Evolutionary conservation across 2,113 vertebrate species (phyloP).

Genomic region (Glareola pratincola): DNA sequence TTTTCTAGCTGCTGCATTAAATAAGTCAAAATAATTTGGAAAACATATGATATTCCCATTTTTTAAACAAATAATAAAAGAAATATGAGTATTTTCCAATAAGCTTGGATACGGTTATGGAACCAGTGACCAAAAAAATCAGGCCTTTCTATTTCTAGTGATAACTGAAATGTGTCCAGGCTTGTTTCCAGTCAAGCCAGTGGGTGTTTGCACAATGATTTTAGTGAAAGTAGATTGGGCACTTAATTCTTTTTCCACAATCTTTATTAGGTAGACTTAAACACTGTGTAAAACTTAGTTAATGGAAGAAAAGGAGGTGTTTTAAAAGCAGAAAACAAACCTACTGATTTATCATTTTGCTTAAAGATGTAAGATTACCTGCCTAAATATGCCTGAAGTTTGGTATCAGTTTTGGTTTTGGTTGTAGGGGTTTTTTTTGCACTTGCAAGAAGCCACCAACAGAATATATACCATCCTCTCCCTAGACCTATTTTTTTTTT

Average conservation of each 20-base stretch:
- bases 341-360: not conserved
- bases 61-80: slow-evolving; percentile 15
- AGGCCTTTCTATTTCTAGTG: not conserved
- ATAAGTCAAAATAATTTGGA: not conserved
- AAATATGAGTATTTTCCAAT: not conserved
- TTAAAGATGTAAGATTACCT: not conserved
- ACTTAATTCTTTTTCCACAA: not conserved
- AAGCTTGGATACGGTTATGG: not conserved
- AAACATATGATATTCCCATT: not conserved
- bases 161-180: not conserved
- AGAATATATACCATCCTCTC: not conserved
- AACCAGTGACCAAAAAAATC: not conserved
- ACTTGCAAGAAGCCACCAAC: not conserved
- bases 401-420: too few relatives aligned
- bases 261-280: not conserved
- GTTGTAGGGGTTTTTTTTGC: too few relatives aligned
- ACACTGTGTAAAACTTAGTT: not conserved
- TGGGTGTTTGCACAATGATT: not conserved
- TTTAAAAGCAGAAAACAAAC: not conserved
- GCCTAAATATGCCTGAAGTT: not conserved
- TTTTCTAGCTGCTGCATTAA: slow-evolving; percentile 18
- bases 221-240: not conserved
- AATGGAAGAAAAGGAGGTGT: not conserved
- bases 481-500: not conserved
- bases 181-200: not conserved